Evolutionary conservation across 2,113 vertebrate genomes (phyloP).

Genomic region (Glaucomys volans): DNA sequence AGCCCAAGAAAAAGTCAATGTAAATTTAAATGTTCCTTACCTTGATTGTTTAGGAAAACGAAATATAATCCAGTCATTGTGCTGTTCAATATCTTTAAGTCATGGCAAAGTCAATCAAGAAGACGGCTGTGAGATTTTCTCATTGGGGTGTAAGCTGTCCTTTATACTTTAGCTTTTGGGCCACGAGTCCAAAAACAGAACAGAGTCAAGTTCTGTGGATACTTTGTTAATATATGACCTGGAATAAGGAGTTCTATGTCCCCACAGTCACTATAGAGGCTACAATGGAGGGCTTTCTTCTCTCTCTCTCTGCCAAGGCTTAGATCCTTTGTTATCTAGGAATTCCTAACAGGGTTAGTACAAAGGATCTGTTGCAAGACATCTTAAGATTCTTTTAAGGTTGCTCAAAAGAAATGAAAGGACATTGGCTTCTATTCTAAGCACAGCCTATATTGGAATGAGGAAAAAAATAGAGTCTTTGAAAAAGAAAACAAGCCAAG

Average conservation of each 20-base stretch:
- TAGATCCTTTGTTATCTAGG: neutral
- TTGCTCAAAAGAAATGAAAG: neutral
- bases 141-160: neutral
- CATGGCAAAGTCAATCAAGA: neutral
- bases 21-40: neutral
- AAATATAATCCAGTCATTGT: neutral
- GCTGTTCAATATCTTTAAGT: neutral
- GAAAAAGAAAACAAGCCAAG: conserved; percentile 9
- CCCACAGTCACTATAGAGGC: neutral
- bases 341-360: neutral
- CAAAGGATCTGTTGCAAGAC: neutral
- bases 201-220: neutral
- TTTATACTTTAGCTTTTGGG: neutral
- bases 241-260: neutral
- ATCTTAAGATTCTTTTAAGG: neutral
- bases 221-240: neutral
- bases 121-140: neutral
- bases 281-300: neutral
- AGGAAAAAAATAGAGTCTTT: neutral
- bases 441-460: neutral
- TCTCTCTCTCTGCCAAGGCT: neutral
- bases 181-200: neutral
- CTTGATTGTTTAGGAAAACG: conserved; percentile 1
- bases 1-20: conserved; percentile 4
- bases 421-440: neutral